A percentile compares a stretch with the other conserved stretches of the same genome.
These are phyloP conservation scores for Halcyon badia DNA, from an alignment of 2,797 vertebrate species.

Conservation along the genomic window DNA sequence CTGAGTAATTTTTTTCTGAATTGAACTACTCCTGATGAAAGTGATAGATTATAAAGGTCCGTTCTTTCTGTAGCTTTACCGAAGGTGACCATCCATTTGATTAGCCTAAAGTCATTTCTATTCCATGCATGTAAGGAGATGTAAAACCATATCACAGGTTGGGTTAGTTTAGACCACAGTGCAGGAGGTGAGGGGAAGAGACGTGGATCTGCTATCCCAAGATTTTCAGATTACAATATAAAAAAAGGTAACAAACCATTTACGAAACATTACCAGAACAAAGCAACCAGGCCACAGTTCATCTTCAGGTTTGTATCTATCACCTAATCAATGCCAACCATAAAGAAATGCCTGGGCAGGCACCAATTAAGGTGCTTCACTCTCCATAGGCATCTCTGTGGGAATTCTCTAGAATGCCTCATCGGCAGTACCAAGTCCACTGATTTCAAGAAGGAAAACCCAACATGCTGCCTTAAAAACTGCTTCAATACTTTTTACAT, in stretches of 20 bases:
- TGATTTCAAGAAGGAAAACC: not conserved
- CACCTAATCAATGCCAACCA: not conserved
- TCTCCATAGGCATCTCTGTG: not conserved
- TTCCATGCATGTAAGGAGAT: not conserved
- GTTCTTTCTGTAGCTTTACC: not conserved
- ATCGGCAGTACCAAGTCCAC: not conserved
- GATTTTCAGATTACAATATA: not conserved
- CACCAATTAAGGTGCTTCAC: not conserved
- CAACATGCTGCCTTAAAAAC: not conserved
- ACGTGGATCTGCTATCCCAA: not conserved
- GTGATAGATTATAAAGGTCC: not conserved
- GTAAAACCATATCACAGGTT: not conserved
- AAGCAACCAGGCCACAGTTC: not conserved
- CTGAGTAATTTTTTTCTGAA: not conserved
- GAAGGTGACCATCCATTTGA: not conserved
- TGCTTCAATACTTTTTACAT: not conserved
- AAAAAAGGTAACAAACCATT: not conserved
- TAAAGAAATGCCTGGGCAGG: not conserved
- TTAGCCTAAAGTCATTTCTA: not conserved
- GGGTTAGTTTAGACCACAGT: not conserved
- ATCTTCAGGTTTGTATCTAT: not conserved
- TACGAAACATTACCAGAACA: not conserved
- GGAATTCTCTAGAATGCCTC: not conserved
- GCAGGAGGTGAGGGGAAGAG: not conserved
- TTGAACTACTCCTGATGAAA: not conserved